These are phyloP conservation scores for Poecile atricapillus DNA, from an alignment of 2,113 vertebrate species.

Conservation along the genomic window DNA sequence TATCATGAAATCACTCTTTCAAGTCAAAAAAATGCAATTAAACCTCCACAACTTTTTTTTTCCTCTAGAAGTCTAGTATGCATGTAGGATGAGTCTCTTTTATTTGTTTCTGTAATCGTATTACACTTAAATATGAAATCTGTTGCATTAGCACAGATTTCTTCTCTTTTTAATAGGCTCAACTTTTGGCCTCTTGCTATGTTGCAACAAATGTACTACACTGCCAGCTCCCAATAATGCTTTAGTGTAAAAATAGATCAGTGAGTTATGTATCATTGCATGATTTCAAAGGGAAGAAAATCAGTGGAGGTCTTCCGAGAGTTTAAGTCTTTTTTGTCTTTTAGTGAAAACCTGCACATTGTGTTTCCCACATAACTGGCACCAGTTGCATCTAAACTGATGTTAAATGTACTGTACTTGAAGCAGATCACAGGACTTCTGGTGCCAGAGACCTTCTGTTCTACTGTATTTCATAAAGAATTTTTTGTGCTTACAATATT, in stretches of 20 bases:
- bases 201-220: not conserved
- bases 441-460: not conserved
- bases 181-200: not conserved
- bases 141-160: not conserved
- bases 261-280: not conserved
- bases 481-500: not conserved
- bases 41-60: not conserved
- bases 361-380: not conserved
- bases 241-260: not conserved
- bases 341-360: not conserved
- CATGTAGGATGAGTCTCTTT: not conserved
- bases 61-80: not conserved
- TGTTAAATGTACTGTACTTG: not conserved
- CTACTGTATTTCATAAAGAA: not conserved
- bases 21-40: not conserved
- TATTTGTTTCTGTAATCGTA: not conserved
- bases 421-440: constrained; percentile 13
- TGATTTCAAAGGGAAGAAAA: not conserved
- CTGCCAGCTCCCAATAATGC: not conserved
- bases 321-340: not conserved
- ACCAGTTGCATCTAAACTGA: not conserved
- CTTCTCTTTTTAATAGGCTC: not conserved
- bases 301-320: not conserved
- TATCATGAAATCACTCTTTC: not conserved
- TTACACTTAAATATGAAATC: not conserved